Evolutionary conservation across 1,140 invertebrate species (phyloP), one percentile per base, ranked within the genome.

Genomic region (Galleria mellonella): DNA sequence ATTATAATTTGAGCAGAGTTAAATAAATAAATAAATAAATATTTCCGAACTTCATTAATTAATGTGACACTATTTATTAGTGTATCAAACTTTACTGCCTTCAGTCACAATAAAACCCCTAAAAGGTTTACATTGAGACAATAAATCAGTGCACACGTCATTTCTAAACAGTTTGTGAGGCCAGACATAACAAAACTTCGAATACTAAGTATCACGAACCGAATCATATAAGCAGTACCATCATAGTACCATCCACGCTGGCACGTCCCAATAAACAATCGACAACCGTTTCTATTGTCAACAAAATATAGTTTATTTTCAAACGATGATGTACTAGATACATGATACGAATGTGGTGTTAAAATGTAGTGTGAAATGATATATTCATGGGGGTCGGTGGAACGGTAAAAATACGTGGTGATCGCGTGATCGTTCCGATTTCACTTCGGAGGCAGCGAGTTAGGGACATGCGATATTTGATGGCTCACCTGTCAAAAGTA

Each of bases 321-420:
- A 41, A 46, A 47, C 41, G 9, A 12, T n/a, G 28, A 36, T 39
- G 47, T 51, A 43, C 46, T 58, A 57, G 48, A 55, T 55, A 39
- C 33, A 32, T 45, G 43, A 45, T 45, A 61, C 61, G 56, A 68
- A 65, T 62, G 59, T 58, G 61, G 74, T 72, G 73, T 76, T 55
- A 69, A 71, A 64, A 67, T 56, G 60, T 74, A 74, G 73, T 81
- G 76, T 76, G 62, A 81, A 74, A 77, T 74, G 73, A 76, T 75
- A 75, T 79, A 79, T 76, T 67, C 65, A 56, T 50, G 35, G 54
- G 63, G 61, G 62, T 51, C 29, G 33, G 33, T 32, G 27, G 42
- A 56, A 51, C 41, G 56, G 54, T 50, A 53, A 58, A 62, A 63
- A 60, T 61, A 58, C 58, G 53, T 40, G 51, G 41, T 32, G 52